Evolutionary conservation across 1,140 invertebrate species (phyloP).

Genomic region (Bombus superbus): DNA sequence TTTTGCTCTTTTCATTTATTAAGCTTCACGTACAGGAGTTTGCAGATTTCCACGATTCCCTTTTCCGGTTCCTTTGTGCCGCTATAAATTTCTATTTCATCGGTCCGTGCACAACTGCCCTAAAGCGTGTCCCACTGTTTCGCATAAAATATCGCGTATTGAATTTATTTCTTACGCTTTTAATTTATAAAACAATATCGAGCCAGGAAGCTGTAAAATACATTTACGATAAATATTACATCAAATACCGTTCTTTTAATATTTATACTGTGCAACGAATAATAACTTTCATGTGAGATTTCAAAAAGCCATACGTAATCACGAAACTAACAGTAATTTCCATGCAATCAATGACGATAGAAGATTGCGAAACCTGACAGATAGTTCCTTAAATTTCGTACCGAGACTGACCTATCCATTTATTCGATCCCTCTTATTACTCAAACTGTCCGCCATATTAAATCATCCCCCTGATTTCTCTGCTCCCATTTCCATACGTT

Average conservation of each 20-base stretch:
- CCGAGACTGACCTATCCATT: neutral
- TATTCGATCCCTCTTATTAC: neutral
- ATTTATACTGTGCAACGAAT: neutral
- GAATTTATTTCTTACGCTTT: neutral
- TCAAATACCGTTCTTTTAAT: neutral
- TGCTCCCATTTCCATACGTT: neutral
- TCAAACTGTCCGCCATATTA: neutral
- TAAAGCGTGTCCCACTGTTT: neutral
- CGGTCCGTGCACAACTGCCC: neutral
- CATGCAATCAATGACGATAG: too few species aligned
- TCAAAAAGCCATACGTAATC: too few species aligned
- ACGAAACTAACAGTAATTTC: too few species aligned
- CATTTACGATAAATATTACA: neutral
- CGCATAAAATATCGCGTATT: neutral
- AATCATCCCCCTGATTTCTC: neutral
- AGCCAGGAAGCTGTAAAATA: neutral
- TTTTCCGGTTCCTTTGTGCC: neutral
- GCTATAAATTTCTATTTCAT: constrained; percentile 28
- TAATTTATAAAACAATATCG: neutral
- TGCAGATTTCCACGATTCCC: constrained; percentile 13
- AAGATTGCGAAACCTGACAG: neutral
- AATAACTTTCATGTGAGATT: neutral
- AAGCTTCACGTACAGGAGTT: neutral
- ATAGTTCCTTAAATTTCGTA: neutral
- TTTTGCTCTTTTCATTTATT: neutral